Conservation (phyloP, 2,113 vertebrate genomes). For the Hydropotes inermis region DNA sequence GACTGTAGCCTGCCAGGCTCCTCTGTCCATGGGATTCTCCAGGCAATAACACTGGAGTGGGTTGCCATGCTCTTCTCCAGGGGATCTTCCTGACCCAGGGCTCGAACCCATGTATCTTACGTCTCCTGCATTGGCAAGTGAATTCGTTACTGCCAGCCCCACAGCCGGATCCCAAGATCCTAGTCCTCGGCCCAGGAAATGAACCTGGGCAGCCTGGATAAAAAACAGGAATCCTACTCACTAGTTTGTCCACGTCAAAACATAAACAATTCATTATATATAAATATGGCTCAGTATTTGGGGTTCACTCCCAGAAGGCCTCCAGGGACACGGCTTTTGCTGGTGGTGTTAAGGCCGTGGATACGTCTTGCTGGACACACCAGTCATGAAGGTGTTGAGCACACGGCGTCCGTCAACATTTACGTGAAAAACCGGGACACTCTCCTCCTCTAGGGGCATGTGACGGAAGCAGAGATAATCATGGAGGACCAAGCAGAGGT, state of each 20-base stretch:
- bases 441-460: background rate
- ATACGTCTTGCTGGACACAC: background rate
- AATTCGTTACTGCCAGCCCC: background rate
- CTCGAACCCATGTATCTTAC: background rate
- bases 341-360: background rate
- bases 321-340: background rate
- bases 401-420: background rate
- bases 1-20: background rate
- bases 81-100: background rate
- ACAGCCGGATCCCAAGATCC: background rate
- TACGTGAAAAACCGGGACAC: background rate
- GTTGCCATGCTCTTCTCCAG: background rate
- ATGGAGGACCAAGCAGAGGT: background rate
- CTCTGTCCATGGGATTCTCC: background rate
- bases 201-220: background rate
- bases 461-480: background rate
- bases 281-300: background rate
- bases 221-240: background rate
- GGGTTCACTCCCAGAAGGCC: background rate
- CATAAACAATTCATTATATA: background rate
- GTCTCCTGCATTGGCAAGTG: background rate
- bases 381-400: accelerated
- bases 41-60: background rate
- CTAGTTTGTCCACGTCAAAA: background rate
- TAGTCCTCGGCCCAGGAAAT: background rate